Evolutionary conservation across 2,888 invertebrate species (phyloP).

Genomic region (Trissolcus brochymenae): DNA sequence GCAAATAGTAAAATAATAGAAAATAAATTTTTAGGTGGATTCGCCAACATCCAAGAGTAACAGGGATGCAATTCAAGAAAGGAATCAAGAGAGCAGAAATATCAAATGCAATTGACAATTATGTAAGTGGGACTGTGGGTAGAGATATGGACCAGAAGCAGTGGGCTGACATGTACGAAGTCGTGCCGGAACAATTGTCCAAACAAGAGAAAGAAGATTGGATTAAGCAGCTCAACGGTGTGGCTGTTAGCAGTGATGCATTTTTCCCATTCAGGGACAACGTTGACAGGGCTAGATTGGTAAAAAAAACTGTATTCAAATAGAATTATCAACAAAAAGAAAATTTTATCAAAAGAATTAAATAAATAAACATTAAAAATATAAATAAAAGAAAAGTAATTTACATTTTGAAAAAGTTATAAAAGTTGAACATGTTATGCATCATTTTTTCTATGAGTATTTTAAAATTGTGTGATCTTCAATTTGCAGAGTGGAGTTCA

Average conservation of each 20-base stretch:
- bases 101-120: slow-evolving; percentile 97
- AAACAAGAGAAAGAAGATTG: slow-evolving; percentile 83
- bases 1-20: no score
- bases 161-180: slow-evolving; percentile 86
- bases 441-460: no score
- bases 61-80: slow-evolving; percentile 88
- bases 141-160: slow-evolving; percentile 88
- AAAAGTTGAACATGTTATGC: no score
- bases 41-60: slow-evolving; percentile 92
- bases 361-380: no score
- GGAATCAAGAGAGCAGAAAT: slow-evolving; percentile 93
- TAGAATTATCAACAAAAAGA: background rate
- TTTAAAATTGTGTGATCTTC: no score
- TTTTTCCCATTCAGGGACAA: slow-evolving; percentile 99
- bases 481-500: slow-evolving; percentile 91
- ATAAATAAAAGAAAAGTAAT: no score
- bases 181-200: slow-evolving; percentile 84
- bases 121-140: slow-evolving; percentile 93
- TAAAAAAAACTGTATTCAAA: slow-evolving; percentile 72
- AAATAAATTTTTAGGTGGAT: slow-evolving; percentile 88
- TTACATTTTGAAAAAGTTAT: no score
- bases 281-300: slow-evolving; percentile 93
- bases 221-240: slow-evolving; percentile 84
- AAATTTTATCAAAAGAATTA: background rate
- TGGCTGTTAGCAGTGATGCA: slow-evolving; percentile 92